phyloP scores from a whole-genome alignment of 2,888 invertebrate genomes.

The Pristionchus exspectatus region DNA sequence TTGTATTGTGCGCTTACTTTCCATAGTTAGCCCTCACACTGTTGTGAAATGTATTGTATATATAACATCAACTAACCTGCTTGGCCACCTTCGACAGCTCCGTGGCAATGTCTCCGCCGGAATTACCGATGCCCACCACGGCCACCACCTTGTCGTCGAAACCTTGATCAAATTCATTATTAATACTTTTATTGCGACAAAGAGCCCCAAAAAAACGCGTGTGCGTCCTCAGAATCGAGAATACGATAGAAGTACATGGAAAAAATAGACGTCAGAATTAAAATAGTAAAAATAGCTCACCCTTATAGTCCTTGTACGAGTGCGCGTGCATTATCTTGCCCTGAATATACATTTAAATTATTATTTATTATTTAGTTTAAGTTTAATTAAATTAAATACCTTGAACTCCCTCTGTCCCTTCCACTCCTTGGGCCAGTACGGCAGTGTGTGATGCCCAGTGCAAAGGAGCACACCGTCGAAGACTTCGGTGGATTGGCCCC shows the following conservation, averaged over 20 bases:
- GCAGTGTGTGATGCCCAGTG: slow-evolving; percentile 21
- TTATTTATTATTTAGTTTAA: not conserved
- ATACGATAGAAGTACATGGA: too few species aligned
- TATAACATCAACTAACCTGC: slow-evolving; percentile 69
- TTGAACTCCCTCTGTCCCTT: not conserved
- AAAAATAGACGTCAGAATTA: not conserved
- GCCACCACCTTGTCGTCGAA: slow-evolving; percentile 80
- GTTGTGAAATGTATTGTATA: too few species aligned
- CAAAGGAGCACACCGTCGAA: slow-evolving; percentile 27
- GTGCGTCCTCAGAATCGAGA: not conserved
- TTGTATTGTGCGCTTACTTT: too few species aligned
- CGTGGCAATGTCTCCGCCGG: slow-evolving; percentile 81
- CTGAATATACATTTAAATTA: not conserved
- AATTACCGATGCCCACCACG: slow-evolving; percentile 81
- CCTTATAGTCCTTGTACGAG: not conserved
- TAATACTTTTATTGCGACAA: not conserved
- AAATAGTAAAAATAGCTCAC: slow-evolving; percentile 74
- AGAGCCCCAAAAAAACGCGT: not conserved
- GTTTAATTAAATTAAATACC: not conserved
- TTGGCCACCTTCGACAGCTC: slow-evolving; percentile 80
- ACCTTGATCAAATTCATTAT: slow-evolving; percentile 56
- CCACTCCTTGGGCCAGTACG: not conserved
- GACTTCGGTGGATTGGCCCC: too few species aligned
- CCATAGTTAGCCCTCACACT: too few species aligned
- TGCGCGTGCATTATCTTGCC: slow-evolving; percentile 67